These are phyloP conservation scores for Listronotus bonariensis DNA, from an alignment of 1,140 invertebrate species.

Conservation along the genomic window DNA sequence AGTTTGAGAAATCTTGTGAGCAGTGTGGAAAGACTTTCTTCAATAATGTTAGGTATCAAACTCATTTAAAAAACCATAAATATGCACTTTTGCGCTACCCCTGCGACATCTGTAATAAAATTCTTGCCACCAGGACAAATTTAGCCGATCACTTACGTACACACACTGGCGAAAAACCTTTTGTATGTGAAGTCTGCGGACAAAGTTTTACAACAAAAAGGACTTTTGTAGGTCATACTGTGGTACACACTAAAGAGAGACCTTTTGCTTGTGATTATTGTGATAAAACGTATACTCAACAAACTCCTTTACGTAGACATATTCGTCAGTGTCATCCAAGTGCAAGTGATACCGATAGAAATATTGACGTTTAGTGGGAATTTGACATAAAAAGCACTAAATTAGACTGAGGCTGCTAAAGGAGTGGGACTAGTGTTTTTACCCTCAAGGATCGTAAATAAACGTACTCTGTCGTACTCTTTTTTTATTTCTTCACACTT, in stretches of 20 bases:
- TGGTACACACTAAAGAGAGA: conserved; percentile 37
- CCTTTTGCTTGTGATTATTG: conserved; percentile 32
- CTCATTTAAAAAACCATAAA: not conserved
- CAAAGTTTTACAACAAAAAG: conserved; percentile 29
- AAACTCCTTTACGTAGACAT: conserved; percentile 13
- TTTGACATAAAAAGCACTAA: too few relatives aligned
- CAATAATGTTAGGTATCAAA: too few relatives aligned
- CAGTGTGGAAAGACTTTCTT: too few relatives aligned
- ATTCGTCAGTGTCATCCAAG: not conserved
- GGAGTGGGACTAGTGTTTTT: too few relatives aligned
- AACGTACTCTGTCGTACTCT: too few relatives aligned
- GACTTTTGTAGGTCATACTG: conserved; percentile 46
- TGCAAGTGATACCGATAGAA: too few relatives aligned
- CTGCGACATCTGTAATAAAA: too few relatives aligned
- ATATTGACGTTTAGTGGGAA: too few relatives aligned
- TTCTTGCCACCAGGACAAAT: not conserved
- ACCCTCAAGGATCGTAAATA: too few relatives aligned
- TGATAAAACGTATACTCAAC: conserved; percentile 34
- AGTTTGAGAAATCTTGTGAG: too few relatives aligned
- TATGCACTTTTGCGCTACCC: not conserved
- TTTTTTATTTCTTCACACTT: too few relatives aligned
- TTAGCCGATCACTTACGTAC: not conserved
- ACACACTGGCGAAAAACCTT: conserved; percentile 4
- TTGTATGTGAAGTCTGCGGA: not conserved
- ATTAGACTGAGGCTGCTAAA: too few relatives aligned